Base-by-base conservation (phyloP, 2,888 invertebrate genomes). In the Portevinia maculata region DNA sequence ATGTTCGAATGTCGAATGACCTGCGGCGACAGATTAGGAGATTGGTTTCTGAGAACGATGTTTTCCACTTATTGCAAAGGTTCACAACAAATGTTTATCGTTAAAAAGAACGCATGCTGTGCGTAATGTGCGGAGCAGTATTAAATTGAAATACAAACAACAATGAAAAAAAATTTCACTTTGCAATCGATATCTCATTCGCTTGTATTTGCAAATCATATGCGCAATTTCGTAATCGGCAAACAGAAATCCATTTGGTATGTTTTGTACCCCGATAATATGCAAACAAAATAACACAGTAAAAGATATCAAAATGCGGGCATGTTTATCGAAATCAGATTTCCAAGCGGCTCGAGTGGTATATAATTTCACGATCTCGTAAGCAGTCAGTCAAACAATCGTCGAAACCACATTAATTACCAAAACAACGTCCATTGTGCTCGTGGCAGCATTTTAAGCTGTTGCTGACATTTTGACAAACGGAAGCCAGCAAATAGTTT, bases 361-460 rank as follows among this genome's bases (percentile, higher is more conserved):
- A 52, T 79, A 50, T 13, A 73, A 79, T 79, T 73, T 79, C 73
- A 79, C 65, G 78, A 79, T 79, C 52, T 13, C 34, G 34, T 53
- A n/a, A n/a, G 32, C 21, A 64, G 39, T 75, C 59, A 62, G 4
- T 60, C 60, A 34, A 53, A 48, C 34, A 67, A 60, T 48, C 48
- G 41, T 41, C 60, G 39, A 48, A 60, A 79, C 60, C 55, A 59
- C 79, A 74, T 74, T 73, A 79, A 74, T 65, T 65, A 73, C 46
- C 34, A 28, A 11, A 2, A 44, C 44, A 44, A 44, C 44, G 44
- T 19, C 50, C 57, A 71, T 70, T 57, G 73, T 64, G 50, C 44
- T 0, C 7, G 13, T 3, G 9, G 32, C 24, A 32, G 55, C 4
- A 11, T 6, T 74, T 67, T 50, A 32, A 67, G 79, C 69, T 81